A percentile compares a stretch with the other conserved stretches of the same genome.
Evolutionary conservation across 2,797 vertebrate species (phyloP).

Genomic region (Rhinogobio ventralis): DNA sequence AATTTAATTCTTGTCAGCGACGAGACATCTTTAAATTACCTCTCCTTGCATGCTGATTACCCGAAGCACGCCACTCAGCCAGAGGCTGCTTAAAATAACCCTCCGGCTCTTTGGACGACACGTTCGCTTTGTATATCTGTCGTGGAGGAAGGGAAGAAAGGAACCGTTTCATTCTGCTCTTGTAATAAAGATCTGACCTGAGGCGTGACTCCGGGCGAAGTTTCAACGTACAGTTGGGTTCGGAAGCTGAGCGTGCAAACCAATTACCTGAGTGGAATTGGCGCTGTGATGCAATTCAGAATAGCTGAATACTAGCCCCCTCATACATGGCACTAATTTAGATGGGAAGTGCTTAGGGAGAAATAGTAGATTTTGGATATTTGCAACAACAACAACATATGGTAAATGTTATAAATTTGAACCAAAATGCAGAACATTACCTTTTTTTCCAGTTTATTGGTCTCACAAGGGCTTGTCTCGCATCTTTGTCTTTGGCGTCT

Average conservation of each 20-base stretch:
- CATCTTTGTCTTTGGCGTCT: constrained; percentile 62
- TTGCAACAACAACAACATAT: constrained; percentile 15
- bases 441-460: constrained; percentile 2
- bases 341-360: not conserved
- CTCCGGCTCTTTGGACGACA: constrained; percentile 69
- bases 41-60: constrained; percentile 83
- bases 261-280: constrained; percentile 50
- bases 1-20: constrained; percentile 86
- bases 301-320: not conserved
- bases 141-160: constrained; percentile 37
- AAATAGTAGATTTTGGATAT: not conserved
- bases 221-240: constrained; percentile 31
- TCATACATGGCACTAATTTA: not conserved
- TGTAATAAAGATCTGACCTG: constrained; percentile 47
- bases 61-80: constrained; percentile 78
- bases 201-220: constrained; percentile 31
- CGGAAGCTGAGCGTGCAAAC: constrained; percentile 34
- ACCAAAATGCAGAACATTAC: constrained; percentile 3
- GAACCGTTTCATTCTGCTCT: constrained; percentile 47
- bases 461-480: constrained; percentile 56
- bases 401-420: not conserved
- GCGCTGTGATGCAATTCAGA: constrained; percentile 19
- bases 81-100: constrained; percentile 77
- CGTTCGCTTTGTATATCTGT: constrained; percentile 57
- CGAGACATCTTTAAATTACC: constrained; percentile 84